These are phyloP conservation scores for Mungos mungo DNA, from an alignment of 2,113 vertebrate genomes.

Conservation along the genomic window DNA sequence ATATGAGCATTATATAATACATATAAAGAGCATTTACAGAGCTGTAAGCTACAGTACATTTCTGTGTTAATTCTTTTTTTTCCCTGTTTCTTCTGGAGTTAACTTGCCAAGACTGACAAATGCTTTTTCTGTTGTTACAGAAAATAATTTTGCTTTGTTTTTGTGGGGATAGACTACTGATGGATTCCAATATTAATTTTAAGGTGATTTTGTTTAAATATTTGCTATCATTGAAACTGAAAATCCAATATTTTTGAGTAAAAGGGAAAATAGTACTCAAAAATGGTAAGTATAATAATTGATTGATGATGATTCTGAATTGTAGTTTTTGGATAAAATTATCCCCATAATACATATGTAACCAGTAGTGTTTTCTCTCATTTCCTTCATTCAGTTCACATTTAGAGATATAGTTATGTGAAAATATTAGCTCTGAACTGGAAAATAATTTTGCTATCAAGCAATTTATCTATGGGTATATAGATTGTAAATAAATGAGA, in stretches of 20 bases:
- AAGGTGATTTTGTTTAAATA: neutral
- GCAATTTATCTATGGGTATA: neutral
- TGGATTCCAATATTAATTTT: neutral
- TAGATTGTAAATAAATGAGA: neutral
- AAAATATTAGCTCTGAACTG: neutral
- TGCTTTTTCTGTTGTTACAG: neutral
- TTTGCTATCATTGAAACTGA: neutral
- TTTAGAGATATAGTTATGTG: neutral
- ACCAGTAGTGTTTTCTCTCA: neutral
- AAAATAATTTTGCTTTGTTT: neutral
- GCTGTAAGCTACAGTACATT: neutral
- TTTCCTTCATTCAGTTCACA: neutral
- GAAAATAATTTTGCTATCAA: neutral
- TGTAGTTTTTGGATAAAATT: neutral
- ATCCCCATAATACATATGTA: neutral
- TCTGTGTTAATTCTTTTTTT: neutral
- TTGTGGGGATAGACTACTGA: neutral
- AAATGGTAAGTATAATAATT: neutral
- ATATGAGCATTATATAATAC: neutral
- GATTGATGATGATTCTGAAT: neutral
- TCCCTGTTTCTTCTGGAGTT: neutral
- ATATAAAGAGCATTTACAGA: neutral
- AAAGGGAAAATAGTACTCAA: neutral
- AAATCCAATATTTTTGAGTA: neutral
- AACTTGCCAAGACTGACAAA: neutral